A percentile compares a stretch with the other conserved stretches of the same genome.
Evolutionary conservation across 2,797 vertebrate genomes (phyloP).

Genomic region (Pristis pectinata): DNA sequence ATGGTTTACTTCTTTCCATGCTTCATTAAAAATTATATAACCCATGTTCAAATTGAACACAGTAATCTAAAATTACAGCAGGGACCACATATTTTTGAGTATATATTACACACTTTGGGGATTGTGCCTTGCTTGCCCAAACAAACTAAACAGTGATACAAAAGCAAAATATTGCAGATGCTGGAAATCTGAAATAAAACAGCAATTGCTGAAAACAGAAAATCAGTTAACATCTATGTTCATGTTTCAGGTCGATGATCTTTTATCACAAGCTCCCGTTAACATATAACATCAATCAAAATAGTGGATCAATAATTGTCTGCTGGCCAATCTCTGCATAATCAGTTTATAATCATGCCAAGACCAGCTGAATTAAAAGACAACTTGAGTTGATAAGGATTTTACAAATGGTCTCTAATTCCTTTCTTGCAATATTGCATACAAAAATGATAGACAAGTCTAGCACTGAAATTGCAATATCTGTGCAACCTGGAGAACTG

Average conservation of each 20-base stretch:
- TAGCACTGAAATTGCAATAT: no score
- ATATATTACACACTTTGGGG: not conserved
- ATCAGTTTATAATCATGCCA: not conserved
- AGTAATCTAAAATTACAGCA: not conserved
- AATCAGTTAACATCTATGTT: no score
- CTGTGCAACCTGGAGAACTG: not conserved
- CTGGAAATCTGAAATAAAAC: no score
- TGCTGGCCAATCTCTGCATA: not conserved
- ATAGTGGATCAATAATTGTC: not conserved
- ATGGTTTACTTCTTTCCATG: not conserved
- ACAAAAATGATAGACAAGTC: no score
- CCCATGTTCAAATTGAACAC: not conserved
- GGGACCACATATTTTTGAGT: not conserved
- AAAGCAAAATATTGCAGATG: no score
- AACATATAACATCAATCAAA: not conserved
- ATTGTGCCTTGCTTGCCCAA: not conserved
- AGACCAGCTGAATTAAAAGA: not conserved
- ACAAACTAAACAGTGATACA: not conserved
- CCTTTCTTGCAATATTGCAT: not conserved
- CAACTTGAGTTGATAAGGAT: not conserved
- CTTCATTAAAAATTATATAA: not conserved
- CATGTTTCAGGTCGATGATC: no score
- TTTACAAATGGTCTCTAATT: not conserved
- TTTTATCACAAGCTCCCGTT: no score
- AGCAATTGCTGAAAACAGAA: no score